Base-by-base conservation (phyloP, 2,113 vertebrate species). In the Psilopogon haemacephalus region DNA sequence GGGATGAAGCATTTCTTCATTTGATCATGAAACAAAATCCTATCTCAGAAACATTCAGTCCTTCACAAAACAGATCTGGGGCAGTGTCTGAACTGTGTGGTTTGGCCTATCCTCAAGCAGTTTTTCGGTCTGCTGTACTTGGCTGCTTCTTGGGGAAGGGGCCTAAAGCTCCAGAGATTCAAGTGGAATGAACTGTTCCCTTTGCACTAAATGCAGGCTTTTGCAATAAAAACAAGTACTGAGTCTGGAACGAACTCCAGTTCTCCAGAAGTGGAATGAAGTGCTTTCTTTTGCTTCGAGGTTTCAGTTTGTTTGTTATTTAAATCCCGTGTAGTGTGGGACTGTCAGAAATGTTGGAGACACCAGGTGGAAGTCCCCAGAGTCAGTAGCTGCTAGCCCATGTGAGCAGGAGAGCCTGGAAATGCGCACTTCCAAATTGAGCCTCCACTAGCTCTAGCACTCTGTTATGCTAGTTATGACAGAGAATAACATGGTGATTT, bases 41-140 rank as follows among this genome's bases (percentile, higher is more conserved):
- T 69, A 75, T 15, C 71, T 93, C 42, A 58, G 84, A 95, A 92
- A 89, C 52, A 69, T 71, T 76, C 78, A 86, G 48, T 64, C 26
- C 79, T 88, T 83, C 60, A 74, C 89, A 80, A 94, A 91, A 80
- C 46, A 90, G 82, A 70, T 82, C 71, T 80, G 40, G 37, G 84
- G 48, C 84, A 89, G 64, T 85, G 72, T 93, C 74, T 93, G 69
- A 77, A 55, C 65, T 83, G 68, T 94, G 30, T 95, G 78, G 64
- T 87, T 94, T 96, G 91, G 89, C 89, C 84, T 40, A 64, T 54
- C 62, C 40, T 96, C 69, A 92, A 86, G 82, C 20, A 88, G 52
- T 54, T 76, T 85, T 68, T 67, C 60, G 71, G 16, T 71, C 32
- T 85, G 72, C 89, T 95, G 38, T 94, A 60, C 50, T 94, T 91